Conservation (phyloP, 2,797 vertebrate species). For the Muscicapa striata region DNA sequence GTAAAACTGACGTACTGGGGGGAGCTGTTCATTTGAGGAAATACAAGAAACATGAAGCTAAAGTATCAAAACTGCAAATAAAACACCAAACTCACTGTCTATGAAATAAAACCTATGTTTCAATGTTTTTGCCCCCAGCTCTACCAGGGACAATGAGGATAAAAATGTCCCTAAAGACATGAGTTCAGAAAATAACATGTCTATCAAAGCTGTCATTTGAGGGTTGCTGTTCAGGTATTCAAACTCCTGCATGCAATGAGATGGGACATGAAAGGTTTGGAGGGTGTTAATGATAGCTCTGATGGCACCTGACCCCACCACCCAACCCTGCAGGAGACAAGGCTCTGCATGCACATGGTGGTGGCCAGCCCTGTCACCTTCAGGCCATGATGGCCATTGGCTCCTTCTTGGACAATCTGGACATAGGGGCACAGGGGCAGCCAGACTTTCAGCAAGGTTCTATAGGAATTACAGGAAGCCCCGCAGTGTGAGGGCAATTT, state of each 20-base stretch:
- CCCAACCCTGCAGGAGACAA: background rate
- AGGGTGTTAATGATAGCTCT: background rate
- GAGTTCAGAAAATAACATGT: background rate
- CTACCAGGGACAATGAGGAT: background rate
- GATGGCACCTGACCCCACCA: background rate
- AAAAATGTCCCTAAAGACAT: background rate
- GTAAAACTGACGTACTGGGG: background rate
- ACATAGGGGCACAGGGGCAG: background rate
- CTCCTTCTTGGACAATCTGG: background rate
- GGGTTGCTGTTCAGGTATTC: background rate
- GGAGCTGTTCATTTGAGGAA: background rate
- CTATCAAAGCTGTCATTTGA: background rate
- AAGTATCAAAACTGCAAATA: background rate
- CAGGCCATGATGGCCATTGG: rapidly evolving
- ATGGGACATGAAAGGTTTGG: background rate
- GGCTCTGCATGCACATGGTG: rapidly evolving
- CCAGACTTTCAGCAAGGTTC: background rate
- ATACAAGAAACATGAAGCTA: background rate
- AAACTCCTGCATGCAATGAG: background rate
- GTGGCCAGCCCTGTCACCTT: background rate
- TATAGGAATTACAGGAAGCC: background rate
- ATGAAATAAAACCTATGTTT: background rate
- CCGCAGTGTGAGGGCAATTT: background rate
- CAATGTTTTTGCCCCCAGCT: background rate
- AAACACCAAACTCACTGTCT: background rate